Conservation (phyloP, 2,888 invertebrate species). For the Tetranychus piercei region DNA sequence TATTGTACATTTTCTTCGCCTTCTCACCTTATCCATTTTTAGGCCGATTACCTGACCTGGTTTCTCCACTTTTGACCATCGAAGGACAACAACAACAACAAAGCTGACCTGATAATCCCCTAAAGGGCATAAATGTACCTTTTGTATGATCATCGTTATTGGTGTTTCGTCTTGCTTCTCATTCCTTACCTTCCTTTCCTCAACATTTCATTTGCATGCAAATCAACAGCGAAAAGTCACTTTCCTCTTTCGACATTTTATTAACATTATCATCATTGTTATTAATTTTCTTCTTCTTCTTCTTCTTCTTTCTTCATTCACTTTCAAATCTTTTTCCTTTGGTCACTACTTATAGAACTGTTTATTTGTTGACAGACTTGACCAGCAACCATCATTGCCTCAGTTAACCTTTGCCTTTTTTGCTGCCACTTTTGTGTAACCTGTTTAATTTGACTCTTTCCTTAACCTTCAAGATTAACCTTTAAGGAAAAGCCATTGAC, state of each 20-base stretch:
- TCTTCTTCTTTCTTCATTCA: neutral
- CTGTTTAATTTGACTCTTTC: neutral
- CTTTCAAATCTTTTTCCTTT: too few relatives aligned
- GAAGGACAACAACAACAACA: too few relatives aligned
- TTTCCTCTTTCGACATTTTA: neutral
- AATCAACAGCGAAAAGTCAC: neutral
- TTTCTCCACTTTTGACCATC: neutral
- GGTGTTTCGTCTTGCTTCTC: too few relatives aligned
- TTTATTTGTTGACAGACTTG: neutral
- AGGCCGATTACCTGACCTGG: neutral
- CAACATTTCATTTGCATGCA: neutral
- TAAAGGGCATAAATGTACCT: neutral
- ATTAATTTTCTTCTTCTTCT: neutral
- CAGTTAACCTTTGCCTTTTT: too few relatives aligned
- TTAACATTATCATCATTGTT: neutral
- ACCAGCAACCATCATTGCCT: neutral
- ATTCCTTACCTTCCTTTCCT: too few relatives aligned
- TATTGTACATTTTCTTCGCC: neutral
- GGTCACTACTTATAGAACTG: neutral
- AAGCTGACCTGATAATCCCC: neutral
- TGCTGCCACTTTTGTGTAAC: too few relatives aligned
- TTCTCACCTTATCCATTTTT: neutral
- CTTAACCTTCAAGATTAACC: neutral
- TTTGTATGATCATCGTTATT: too few relatives aligned
- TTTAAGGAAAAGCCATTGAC: neutral